phyloP scores from a whole-genome alignment of 2,113 vertebrate genomes.

The Crotalus viridis region DNA sequence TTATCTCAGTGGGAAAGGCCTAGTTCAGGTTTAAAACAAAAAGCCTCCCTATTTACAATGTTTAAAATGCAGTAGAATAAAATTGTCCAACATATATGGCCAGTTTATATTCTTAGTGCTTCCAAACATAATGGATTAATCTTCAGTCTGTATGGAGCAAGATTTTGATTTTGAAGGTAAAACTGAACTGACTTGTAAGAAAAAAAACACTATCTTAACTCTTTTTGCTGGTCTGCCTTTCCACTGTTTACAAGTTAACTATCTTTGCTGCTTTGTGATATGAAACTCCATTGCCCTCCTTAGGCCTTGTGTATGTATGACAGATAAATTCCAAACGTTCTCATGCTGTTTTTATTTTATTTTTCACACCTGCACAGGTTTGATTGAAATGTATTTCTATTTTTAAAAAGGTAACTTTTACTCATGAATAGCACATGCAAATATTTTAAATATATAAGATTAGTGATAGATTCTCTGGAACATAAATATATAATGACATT shows the following conservation, averaged over 20 bases:
- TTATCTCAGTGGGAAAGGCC: background rate
- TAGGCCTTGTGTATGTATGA: constrained; percentile 58
- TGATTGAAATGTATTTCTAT: background rate
- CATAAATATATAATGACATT: background rate
- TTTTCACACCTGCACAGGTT: background rate
- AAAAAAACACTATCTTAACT: background rate
- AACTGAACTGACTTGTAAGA: background rate
- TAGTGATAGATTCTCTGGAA: background rate
- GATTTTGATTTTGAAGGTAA: background rate
- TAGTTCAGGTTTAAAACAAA: background rate
- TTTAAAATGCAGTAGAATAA: background rate
- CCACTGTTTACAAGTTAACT: background rate
- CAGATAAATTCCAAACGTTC: constrained; percentile 43
- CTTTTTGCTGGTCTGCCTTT: background rate
- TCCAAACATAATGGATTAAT: background rate
- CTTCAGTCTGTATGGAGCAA: background rate
- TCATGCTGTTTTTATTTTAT: background rate
- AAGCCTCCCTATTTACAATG: background rate
- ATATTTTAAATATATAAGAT: background rate
- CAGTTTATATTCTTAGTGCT: background rate
- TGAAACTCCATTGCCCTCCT: constrained; percentile 57
- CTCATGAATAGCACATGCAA: background rate
- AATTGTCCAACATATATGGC: background rate
- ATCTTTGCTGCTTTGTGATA: background rate
- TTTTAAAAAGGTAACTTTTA: background rate